Evolutionary conservation across 2,888 invertebrate species (phyloP).

Genomic region (Leuctra nigra): DNA sequence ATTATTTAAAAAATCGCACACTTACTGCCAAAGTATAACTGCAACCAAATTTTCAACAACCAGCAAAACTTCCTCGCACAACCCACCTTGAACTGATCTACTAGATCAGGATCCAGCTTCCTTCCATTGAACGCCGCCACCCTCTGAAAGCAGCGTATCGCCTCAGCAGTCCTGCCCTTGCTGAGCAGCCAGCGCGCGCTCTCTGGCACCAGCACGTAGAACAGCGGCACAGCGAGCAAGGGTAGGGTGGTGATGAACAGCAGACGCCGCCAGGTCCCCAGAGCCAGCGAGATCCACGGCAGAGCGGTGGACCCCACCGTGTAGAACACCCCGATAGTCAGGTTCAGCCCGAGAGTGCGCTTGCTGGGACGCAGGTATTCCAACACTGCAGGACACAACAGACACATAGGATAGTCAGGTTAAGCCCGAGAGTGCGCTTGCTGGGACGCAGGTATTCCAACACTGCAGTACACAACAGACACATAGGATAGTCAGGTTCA

Average conservation of each 20-base stretch:
- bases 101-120: conserved; percentile 39
- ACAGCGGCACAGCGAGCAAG: conserved; percentile 21
- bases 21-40: no score
- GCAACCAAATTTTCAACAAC: no score
- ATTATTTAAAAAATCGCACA: no score
- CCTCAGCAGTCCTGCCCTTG: conserved; percentile 45
- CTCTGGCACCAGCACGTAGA: conserved; percentile 41
- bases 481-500: conserved; percentile 52
- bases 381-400: conserved; percentile 46
- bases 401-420: conserved; percentile 51
- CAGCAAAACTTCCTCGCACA: no score
- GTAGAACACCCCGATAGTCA: conserved; percentile 53
- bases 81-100: conserved; percentile 40
- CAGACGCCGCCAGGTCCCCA: conserved; percentile 46
- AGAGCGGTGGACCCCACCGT: conserved; percentile 48
- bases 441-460: conserved; percentile 53
- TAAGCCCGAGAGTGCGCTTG: conserved; percentile 49
- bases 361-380: conserved; percentile 51
- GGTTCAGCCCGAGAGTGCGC: conserved; percentile 50
- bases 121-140: conserved; percentile 48
- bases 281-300: conserved; percentile 45
- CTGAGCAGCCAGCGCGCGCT: conserved; percentile 54
- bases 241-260: conserved; percentile 42
- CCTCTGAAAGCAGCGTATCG: conserved; percentile 44
- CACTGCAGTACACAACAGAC: conserved; percentile 43